phyloP scores from a whole-genome alignment of 2,113 vertebrate species.

The Ceratotherium simum region DNA sequence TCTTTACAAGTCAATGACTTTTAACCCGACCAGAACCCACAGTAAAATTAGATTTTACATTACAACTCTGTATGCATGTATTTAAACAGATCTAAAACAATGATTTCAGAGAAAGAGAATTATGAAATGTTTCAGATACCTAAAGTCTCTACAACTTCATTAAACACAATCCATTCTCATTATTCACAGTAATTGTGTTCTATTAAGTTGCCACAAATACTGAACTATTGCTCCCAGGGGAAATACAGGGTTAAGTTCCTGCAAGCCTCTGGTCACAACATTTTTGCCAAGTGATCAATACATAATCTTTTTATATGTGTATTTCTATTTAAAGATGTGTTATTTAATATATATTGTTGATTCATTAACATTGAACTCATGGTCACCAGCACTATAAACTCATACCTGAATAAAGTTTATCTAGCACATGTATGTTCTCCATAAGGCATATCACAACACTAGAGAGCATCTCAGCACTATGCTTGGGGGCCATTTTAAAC shows the following conservation, averaged over 20 bases:
- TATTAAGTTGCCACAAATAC: slow-evolving; percentile 4
- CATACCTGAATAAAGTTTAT: background rate
- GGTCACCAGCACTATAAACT: background rate
- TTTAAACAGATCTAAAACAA: slow-evolving; percentile 41
- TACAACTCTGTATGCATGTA: background rate
- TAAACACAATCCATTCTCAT: slow-evolving; percentile 7
- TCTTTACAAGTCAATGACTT: slow-evolving; percentile 13
- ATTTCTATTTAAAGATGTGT: slow-evolving; percentile 3
- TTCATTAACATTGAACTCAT: background rate
- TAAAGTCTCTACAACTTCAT: slow-evolving; percentile 38
- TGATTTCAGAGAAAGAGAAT: slow-evolving; percentile 19
- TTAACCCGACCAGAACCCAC: slow-evolving; percentile 12
- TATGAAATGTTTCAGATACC: background rate
- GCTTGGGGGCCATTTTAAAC: background rate
- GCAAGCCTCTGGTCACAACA: background rate
- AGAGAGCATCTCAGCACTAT: background rate
- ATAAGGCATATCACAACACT: background rate
- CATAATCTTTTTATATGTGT: background rate
- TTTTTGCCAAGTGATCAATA: background rate
- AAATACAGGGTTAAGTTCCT: background rate
- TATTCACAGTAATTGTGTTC: background rate
- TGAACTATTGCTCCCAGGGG: background rate
- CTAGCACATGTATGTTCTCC: background rate
- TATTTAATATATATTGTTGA: background rate
- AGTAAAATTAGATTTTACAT: slow-evolving; percentile 43